phyloP scores from a whole-genome alignment of 92 coral and sea anemone species.

The Actinostola sp. region DNA sequence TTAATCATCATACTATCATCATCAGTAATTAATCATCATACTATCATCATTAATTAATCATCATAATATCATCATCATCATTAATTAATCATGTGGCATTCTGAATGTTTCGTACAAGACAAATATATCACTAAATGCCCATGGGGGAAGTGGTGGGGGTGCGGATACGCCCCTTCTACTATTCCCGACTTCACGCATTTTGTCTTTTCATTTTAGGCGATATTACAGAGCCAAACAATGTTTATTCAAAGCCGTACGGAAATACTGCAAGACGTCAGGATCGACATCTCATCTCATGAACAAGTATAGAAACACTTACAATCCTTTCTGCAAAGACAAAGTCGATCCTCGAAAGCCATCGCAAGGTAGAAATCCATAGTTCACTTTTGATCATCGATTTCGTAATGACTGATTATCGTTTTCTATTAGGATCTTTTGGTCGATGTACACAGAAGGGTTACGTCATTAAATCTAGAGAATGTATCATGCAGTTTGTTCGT shows the following conservation, averaged over 20 bases:
- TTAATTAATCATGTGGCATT: too few species aligned
- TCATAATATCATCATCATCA: too few species aligned
- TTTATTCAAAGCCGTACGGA: constrained; percentile 10
- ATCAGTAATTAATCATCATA: too few species aligned
- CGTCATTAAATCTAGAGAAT: constrained; percentile 21
- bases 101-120: too few species aligned
- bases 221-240: constrained; percentile 25
- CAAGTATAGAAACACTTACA: constrained; percentile 14
- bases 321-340: constrained; percentile 31
- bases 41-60: too few species aligned
- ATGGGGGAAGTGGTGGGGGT: too few species aligned
- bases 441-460: constrained; percentile 23
- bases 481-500: constrained; percentile 15
- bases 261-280: constrained; percentile 12
- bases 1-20: too few species aligned
- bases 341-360: not conserved
- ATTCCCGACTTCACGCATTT: too few species aligned
- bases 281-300: not conserved
- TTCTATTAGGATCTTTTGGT: constrained; percentile 20
- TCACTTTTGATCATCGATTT: not conserved
- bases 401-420: not conserved
- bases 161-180: too few species aligned
- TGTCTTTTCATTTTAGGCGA: not conserved
- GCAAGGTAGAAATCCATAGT: too few species aligned
- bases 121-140: too few species aligned